Evolutionary conservation across 1,140 invertebrate genomes (phyloP), one percentile per base, ranked within the genome.

Genomic region (Euura saliciscinereae): DNA sequence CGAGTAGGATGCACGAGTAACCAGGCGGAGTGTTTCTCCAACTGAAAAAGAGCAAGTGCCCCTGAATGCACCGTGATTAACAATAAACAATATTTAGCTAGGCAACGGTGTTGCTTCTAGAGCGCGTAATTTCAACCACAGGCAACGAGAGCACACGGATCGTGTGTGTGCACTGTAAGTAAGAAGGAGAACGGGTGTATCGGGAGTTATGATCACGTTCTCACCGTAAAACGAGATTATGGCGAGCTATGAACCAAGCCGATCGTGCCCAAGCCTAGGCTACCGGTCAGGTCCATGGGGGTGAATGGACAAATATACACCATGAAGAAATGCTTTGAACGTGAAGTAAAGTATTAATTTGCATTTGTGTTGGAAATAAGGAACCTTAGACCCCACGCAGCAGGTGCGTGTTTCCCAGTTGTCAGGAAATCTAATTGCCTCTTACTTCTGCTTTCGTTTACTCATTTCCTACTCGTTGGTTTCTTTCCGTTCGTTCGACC

Each of bases 401-500:
- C n/a, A n/a, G n/a, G n/a, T n/a, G n/a, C n/a, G n/a, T n/a, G n/a
- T n/a, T n/a, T n/a, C n/a, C n/a, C n/a, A n/a, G n/a, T n/a, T n/a
- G n/a, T n/a, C n/a, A n/a, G n/a, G n/a, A n/a, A n/a, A n/a, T n/a
- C n/a, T n/a, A n/a, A n/a, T n/a, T n/a, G n/a, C n/a, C n/a, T 82
- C 74, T 43, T 65, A 65, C 66, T 72, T 3, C 71, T 43, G 43
- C 45, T 8, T 13, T 44, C 44, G n/a, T 44, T 66, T 45, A 43
- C 69, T 66, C 45, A 11, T 44, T 44, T 66, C 59, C 42, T 51
- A 28, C 69, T 46, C 75, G n/a, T n/a, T n/a, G n/a, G n/a, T 45
- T 76, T 79, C 73, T 66, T 70, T 71, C 73, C 76, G 69, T 74
- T 80, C 78, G 77, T 78, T 79, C n/a, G n/a, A n/a, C n/a, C n/a